phyloP scores from a whole-genome alignment of 2,888 invertebrate genomes.

The Thumatha senex region DNA sequence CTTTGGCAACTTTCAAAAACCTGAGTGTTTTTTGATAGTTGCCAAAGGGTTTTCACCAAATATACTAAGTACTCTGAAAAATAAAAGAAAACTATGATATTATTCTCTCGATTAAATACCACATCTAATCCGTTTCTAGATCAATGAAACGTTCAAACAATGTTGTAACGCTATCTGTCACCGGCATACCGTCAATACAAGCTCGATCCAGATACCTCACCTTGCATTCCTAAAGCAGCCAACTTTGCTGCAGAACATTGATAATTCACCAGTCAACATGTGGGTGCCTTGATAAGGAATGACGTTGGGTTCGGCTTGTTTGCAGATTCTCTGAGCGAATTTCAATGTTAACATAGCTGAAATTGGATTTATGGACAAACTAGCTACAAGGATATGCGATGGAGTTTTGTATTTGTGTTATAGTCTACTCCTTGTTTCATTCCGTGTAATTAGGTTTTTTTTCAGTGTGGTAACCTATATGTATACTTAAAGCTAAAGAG shows the following conservation, averaged over 20 bases:
- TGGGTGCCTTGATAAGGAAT: slow-evolving; percentile 27
- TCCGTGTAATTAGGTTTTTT: too few relatives aligned
- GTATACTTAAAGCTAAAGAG: too few relatives aligned
- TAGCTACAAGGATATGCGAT: neutral
- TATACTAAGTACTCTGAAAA: too few relatives aligned
- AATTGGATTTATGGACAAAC: neutral
- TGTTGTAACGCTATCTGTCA: slow-evolving; percentile 43
- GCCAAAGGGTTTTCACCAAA: too few relatives aligned
- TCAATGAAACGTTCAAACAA: slow-evolving; percentile 27
- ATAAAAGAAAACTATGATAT: too few relatives aligned
- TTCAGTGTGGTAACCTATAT: too few relatives aligned
- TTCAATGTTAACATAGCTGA: slow-evolving; percentile 6
- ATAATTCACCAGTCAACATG: slow-evolving; percentile 32
- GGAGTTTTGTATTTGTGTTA: neutral
- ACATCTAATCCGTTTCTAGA: slow-evolving; percentile 12
- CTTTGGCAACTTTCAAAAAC: too few relatives aligned
- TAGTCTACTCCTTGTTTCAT: neutral
- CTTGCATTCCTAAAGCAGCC: slow-evolving; percentile 34
- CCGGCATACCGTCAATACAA: slow-evolving; percentile 38
- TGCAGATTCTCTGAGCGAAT: neutral
- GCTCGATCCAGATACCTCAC: slow-evolving; percentile 26
- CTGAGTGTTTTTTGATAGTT: too few relatives aligned
- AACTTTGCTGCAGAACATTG: slow-evolving; percentile 33
- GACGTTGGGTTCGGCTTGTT: neutral
- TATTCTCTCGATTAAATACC: neutral